Evolutionary conservation across 2,797 vertebrate species (phyloP).

Genomic region (Sebastes baramenuke): DNA sequence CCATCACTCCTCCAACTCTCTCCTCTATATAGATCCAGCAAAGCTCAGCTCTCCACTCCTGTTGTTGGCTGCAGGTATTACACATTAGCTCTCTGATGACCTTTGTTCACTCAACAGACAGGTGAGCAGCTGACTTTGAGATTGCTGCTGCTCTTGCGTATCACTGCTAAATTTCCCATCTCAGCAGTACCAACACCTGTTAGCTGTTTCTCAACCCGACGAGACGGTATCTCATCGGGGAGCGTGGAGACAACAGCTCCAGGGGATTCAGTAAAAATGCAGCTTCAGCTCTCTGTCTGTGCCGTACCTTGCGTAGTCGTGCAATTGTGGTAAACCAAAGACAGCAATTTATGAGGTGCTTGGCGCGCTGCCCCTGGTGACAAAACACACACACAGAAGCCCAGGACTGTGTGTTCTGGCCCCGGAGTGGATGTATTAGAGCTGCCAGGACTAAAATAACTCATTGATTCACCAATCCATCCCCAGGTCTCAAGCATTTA

Average conservation of each 20-base stretch:
- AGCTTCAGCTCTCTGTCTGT: conserved; percentile 30
- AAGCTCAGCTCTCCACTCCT: not conserved
- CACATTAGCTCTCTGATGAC: conserved; percentile 9
- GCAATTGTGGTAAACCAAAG: conserved; percentile 28
- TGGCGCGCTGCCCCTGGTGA: conserved; percentile 29
- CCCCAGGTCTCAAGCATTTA: conserved; percentile 23
- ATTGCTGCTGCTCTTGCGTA: conserved; percentile 9
- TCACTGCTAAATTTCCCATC: conserved; percentile 43
- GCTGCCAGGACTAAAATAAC: conserved; percentile 64
- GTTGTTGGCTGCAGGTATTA: not conserved
- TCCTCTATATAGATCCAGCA: not conserved
- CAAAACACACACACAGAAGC: conserved; percentile 26
- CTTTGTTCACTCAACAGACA: conserved; percentile 8
- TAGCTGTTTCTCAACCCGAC: conserved; percentile 27
- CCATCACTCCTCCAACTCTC: conserved; percentile 27
- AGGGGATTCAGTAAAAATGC: conserved; percentile 40
- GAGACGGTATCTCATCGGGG: conserved; percentile 56
- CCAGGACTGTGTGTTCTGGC: conserved; percentile 35
- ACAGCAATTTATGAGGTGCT: conserved; percentile 46
- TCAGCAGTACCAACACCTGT: conserved; percentile 45
- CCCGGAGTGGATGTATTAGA: not conserved
- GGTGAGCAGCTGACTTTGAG: conserved; percentile 30
- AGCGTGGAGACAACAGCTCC: conserved; percentile 25
- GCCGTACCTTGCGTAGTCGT: conserved; percentile 43
- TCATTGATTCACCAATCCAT: conserved; percentile 49